These are phyloP conservation scores for Chlorospingus semifuscus DNA, from an alignment of 2,797 vertebrate genomes.

Conservation along the genomic window DNA sequence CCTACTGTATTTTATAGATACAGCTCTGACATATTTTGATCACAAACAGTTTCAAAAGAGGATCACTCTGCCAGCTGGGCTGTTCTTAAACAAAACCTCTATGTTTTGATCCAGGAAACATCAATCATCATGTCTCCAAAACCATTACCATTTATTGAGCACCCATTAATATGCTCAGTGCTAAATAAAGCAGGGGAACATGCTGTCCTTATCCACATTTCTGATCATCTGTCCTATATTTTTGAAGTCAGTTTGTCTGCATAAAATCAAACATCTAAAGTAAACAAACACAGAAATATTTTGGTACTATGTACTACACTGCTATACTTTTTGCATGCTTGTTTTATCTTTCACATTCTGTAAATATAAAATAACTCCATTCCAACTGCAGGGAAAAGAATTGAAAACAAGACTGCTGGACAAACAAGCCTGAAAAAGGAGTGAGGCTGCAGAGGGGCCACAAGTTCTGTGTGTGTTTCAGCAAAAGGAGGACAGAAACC, in stretches of 20 bases:
- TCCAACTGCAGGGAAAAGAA: neutral
- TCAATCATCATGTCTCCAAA: conserved; percentile 59
- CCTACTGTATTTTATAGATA: conserved; percentile 55
- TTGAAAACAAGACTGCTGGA: neutral
- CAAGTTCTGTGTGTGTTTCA: rapidly evolving
- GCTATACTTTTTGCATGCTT: neutral
- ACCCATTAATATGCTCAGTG: conserved; percentile 34
- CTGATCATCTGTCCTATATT: conserved; percentile 55
- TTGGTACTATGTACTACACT: neutral
- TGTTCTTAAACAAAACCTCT: conserved; percentile 58
- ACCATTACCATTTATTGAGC: conserved; percentile 57
- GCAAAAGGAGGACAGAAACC: neutral
- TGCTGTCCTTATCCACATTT: conserved; percentile 50
- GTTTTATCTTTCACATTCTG: conserved; percentile 25
- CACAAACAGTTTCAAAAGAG: conserved; percentile 61
- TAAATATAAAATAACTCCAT: conserved; percentile 1
- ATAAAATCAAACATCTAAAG: conserved; percentile 15
- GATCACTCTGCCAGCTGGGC: conserved; percentile 37
- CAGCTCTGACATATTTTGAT: conserved; percentile 66
- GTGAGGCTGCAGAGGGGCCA: neutral
- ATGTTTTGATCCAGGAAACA: conserved; percentile 60
- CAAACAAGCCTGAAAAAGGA: neutral
- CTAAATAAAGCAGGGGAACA: conserved; percentile 59
- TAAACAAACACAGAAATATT: conserved; percentile 54
- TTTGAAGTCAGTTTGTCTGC: conserved; percentile 33